Conservation (phyloP, 92 coral and sea anemone genomes). For the Actinernus sp. region DNA sequence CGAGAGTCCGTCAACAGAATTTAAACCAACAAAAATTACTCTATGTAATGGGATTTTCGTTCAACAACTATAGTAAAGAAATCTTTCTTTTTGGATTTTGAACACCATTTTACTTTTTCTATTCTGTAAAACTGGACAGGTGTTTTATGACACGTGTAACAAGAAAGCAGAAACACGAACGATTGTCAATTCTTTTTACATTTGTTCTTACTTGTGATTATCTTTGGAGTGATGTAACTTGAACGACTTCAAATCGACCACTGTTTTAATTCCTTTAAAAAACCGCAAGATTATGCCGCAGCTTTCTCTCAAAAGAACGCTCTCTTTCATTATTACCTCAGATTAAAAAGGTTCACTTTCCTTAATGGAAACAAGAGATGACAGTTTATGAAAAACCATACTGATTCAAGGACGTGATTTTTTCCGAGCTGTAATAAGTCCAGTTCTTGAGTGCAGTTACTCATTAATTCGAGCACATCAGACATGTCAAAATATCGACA, state of each 20-base stretch:
- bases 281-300: conserved; percentile 4
- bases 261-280: conserved; percentile 1
- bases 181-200: neutral
- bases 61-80: too few species aligned
- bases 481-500: too few species aligned
- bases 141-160: neutral
- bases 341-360: neutral
- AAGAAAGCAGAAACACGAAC: neutral
- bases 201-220: neutral
- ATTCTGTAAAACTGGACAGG: too few species aligned
- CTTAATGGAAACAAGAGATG: neutral
- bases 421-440: too few species aligned
- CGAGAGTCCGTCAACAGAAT: too few species aligned
- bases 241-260: neutral
- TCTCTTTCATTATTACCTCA: neutral
- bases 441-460: too few species aligned
- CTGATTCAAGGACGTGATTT: too few species aligned
- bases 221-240: conserved; percentile 1
- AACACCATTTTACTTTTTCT: too few species aligned
- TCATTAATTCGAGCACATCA: too few species aligned
- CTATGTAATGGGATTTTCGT: too few species aligned
- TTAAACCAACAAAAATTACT: too few species aligned
- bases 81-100: too few species aligned
- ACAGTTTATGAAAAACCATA: neutral
- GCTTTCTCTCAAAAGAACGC: neutral